Percentiles rank a stretch among this genome's conserved stretches.
phyloP scores from a whole-genome alignment of 2,797 vertebrate genomes.

The Siniperca scherzeri region DNA sequence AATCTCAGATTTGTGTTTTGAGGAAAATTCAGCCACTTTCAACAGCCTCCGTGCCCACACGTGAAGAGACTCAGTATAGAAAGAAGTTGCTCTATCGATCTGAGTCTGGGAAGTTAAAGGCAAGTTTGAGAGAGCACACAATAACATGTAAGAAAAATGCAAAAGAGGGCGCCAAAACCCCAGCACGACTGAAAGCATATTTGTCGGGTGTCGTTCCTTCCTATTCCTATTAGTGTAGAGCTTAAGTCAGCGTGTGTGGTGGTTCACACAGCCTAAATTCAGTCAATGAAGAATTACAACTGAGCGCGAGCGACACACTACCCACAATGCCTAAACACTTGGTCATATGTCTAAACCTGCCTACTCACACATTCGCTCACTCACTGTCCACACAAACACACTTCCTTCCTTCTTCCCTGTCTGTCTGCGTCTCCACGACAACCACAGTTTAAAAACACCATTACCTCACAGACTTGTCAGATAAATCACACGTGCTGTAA shows the following conservation, averaged over 20 bases:
- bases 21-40: slow-evolving; percentile 50
- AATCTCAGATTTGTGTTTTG: slow-evolving; percentile 34
- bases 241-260: slow-evolving; percentile 46
- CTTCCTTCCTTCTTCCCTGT: slow-evolving; percentile 38
- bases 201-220: slow-evolving; percentile 36
- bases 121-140: slow-evolving; percentile 51
- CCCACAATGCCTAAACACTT: not conserved
- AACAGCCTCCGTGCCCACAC: slow-evolving; percentile 26
- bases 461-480: slow-evolving; percentile 69
- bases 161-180: slow-evolving; percentile 59
- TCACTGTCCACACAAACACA: slow-evolving; percentile 22
- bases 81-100: not conserved
- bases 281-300: slow-evolving; percentile 18
- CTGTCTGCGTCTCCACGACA: slow-evolving; percentile 68
- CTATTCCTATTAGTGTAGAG: slow-evolving; percentile 36
- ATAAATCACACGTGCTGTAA: slow-evolving; percentile 76
- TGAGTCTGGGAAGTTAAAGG: slow-evolving; percentile 44
- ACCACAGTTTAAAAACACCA: slow-evolving; percentile 59
- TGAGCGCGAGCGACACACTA: slow-evolving; percentile 6
- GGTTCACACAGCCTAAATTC: slow-evolving; percentile 49
- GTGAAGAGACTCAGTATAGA: slow-evolving; percentile 23
- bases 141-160: slow-evolving; percentile 63
- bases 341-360: not conserved
- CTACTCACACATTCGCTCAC: slow-evolving; percentile 10
- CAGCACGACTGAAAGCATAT: slow-evolving; percentile 36